Evolutionary conservation across 2,797 vertebrate species (phyloP).

Genomic region (Podarcis siculus): DNA sequence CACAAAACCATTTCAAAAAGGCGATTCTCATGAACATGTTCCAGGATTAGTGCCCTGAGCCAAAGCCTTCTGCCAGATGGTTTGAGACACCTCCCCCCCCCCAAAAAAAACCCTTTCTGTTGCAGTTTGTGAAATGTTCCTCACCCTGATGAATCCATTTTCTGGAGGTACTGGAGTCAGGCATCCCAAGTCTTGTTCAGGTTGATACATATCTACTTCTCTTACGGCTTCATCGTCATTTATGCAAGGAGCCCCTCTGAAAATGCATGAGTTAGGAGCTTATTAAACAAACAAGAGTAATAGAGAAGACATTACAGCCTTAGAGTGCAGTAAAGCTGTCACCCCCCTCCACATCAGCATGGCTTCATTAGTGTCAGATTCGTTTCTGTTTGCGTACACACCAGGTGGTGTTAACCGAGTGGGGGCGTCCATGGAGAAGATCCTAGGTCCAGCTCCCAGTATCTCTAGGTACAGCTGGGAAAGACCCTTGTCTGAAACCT

Average conservation of each 20-base stretch:
- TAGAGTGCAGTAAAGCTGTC: no score
- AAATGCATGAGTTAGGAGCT: not conserved
- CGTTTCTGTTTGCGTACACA: no score
- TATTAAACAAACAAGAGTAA: not conserved
- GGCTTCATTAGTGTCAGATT: no score
- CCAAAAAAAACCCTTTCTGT: not conserved
- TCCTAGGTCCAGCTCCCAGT: no score
- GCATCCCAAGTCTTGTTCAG: constrained; percentile 83
- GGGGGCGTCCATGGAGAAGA: no score
- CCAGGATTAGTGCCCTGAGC: not conserved
- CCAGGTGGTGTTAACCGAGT: no score
- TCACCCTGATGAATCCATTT: constrained; percentile 85
- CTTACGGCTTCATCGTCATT: constrained; percentile 83
- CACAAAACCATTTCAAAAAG: not conserved
- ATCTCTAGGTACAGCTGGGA: no score
- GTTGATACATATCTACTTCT: constrained; percentile 68
- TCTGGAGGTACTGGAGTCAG: constrained; percentile 75
- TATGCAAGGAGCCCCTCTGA: constrained; percentile 86
- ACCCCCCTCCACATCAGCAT: no score
- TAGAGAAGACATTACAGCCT: no score
- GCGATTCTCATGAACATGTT: not conserved
- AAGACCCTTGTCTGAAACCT: no score
- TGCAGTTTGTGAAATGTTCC: constrained; percentile 14
- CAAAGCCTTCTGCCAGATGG: not conserved
- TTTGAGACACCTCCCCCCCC: not conserved